Evolutionary conservation across 2,888 invertebrate species (phyloP), one percentile per base, ranked within the genome.

Genomic region (Synergus itoensis): DNA sequence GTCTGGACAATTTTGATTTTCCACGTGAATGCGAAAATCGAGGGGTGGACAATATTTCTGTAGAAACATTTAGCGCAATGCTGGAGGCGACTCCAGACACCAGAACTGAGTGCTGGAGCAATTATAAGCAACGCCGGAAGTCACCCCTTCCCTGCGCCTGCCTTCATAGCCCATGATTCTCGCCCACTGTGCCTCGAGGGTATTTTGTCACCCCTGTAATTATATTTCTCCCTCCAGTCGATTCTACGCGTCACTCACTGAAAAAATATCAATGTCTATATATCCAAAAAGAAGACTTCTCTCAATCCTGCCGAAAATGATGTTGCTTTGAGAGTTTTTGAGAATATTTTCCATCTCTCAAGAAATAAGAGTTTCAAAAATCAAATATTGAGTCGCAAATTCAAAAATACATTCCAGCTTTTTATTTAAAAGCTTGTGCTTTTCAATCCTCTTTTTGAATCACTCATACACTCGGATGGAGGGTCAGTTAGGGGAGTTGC

Each of bases 181-280:
- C 57, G 18, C n/a, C 43, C 12, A 73, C 73, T 53, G 28, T 73
- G 21, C 73, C 73, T 36, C 53, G 48, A 36, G 73, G 88, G 86
- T 88, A 88, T 90, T 90, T 90, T 89, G 88, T 89, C 89, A 88
- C 90, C 90, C 86, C 85, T 87, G 85, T 89, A 90, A 90, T 90
- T 89, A 89, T 90, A 88, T 90, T 90, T 88, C 87, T 86, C 86
- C 89, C 87, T 85, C 85, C 85, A 75, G 75, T 79, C 83, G 84
- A 85, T 87, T 86, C 86, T 81, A 21, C 60, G 60, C 79, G 67
- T 64, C 78, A 79, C 43, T 57, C 65, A 40, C 48, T 73, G 73
- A 83, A 87, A 87, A 87, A 88, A 88, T 85, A 86, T 88, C 87
- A 87, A 88, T 87, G 86, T 81, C 4, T 73, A n/a, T 45, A 36